Evolutionary conservation across 2,888 invertebrate genomes (phyloP), one percentile per base, ranked within the genome.

Genomic region (Phengaris alcon): DNA sequence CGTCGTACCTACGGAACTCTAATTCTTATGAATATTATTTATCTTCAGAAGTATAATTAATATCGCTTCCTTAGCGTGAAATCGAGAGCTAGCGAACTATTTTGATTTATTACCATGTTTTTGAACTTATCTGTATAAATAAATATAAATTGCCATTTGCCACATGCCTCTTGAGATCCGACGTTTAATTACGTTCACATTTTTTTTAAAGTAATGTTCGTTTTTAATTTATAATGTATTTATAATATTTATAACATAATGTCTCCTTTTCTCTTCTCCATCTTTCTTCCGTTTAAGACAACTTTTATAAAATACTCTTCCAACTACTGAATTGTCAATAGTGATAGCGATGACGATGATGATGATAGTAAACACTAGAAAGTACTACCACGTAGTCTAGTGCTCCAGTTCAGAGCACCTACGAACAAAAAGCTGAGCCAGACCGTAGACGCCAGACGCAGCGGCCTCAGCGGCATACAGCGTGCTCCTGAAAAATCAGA

Each of bases 351-450:
- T 55, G 35, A 35, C 22, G 59, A 59, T 15, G 15, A 15, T 57
- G 57, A 59, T 59, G 22, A 22, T 22, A 22, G 22, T 59, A 35
- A 35, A 2, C 5, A 22, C 0, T 64, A 64, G 22, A 35, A 68
- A 82, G 82, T 81, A 81, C 80, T 81, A 78, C 80, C 64, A 78
- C 81, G 82, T 79, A 59, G 68, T 55, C 69, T 76, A 84, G 84
- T 82, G 82, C 78, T 81, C 82, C 77, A 79, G 78, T 78, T 76
- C 79, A 77, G 84, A 86, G 84, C 82, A 83, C 81, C 82, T 81
- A 83, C 84, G 86, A 88, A 87, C 87, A 90, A 89, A 89, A 89
- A 86, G 88, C 88, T 88, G 87, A 89, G 83, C 80, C 83, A 78
- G 81, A 82, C 64, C 10, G 10, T 52, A 52, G 7, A 7, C 6